Evolutionary conservation across 1,140 invertebrate genomes (phyloP), one percentile per base, ranked within the genome.

Genomic region (Atta colombica): DNA sequence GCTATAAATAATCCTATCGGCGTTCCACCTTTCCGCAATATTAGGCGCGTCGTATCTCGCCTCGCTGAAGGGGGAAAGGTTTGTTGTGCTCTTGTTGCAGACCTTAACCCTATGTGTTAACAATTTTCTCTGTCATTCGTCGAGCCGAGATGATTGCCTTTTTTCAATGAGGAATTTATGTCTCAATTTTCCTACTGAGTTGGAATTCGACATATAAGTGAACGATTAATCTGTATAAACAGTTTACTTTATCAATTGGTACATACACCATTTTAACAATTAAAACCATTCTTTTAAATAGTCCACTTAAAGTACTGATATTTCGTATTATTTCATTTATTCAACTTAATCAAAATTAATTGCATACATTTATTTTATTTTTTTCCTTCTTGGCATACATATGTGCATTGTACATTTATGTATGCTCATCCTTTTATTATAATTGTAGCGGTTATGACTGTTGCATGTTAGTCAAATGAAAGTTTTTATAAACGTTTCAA

Each of bases 1-100:
- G 21, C 51, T 87, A 90, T 90, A 75, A 89, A 89, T 90, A 89
- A 87, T 85, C 35, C 39, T 65, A 86, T 74, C 88, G 74, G 51
- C 81, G 61, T 61, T 75, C 65, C 1, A 61, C 71, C 58, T 88
- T 87, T 81, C 65, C 51, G 66, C 66, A 21, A 81, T 81, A 81
- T 81, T 81, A 81, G 78, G 78, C 78, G 28, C 66, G 51, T 71
- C 51, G 66, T 71, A 58, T 71, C 66, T 58, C 65, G n/a, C 51
- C 16, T 81, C 78, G 65, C 3, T 58, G 16, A 72, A 72, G 78
- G 51, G 51, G 51, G 66, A 72, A 71, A 81, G 65, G 35, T 81
- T 71, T 81, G 66, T 81, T 60, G 31, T 81, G 65, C 51, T 81
- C n/a, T 72, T 81, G 35, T 81, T 81, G 31, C 78, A 81, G 35